A percentile compares a stretch with the other conserved stretches of the same genome.
Conservation (phyloP, 2,113 vertebrate genomes). For the Xenus cinereus region DNA sequence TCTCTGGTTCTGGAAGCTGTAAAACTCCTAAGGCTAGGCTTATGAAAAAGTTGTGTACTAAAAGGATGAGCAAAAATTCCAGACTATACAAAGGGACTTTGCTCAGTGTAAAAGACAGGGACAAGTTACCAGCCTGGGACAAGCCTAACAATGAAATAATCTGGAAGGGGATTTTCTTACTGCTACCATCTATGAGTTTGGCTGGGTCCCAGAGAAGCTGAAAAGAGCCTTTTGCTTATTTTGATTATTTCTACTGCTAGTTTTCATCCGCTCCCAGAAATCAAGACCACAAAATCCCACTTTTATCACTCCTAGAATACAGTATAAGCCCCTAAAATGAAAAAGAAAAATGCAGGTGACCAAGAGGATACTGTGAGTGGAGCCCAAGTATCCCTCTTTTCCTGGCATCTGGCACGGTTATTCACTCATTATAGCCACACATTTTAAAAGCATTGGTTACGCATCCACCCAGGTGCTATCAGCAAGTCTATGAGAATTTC, state of each 20-base stretch:
- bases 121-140: neutral
- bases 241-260: neutral
- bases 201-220: neutral
- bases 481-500: neutral
- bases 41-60: neutral
- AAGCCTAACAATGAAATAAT: neutral
- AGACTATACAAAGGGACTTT: neutral
- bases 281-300: neutral
- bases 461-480: neutral
- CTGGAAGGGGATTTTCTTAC: slow-evolving; percentile 4
- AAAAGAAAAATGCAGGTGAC: neutral
- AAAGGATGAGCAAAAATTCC: slow-evolving; percentile 25
- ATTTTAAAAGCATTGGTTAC: neutral
- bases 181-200: neutral
- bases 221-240: neutral
- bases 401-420: neutral
- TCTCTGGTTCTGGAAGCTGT: slow-evolving; percentile 1
- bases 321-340: neutral
- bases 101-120: neutral
- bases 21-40: neutral
- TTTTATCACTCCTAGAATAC: neutral
- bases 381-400: neutral
- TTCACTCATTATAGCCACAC: neutral
- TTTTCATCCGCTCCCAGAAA: neutral
- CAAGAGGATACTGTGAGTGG: neutral